phyloP scores from a whole-genome alignment of 2,888 invertebrate species.

The Hyppa rectilinea region DNA sequence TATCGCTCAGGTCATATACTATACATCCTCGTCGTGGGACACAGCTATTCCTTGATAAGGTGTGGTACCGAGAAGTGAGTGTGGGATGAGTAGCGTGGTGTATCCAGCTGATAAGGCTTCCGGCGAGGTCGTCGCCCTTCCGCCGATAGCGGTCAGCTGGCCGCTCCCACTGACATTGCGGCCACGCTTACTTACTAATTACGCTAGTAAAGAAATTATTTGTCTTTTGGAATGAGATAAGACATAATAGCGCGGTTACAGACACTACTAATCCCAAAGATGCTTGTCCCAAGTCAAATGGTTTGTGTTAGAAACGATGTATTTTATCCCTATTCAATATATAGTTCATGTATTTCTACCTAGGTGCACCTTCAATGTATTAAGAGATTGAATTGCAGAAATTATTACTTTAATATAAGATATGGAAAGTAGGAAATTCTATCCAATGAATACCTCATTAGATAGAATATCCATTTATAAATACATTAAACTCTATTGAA shows the following conservation, averaged over 20 bases:
- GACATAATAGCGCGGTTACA: not conserved
- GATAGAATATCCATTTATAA: not conserved
- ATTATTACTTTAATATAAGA: not conserved
- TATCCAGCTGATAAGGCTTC: constrained; percentile 79
- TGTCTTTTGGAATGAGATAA: not conserved
- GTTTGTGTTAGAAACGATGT: not conserved
- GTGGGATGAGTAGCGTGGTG: constrained; percentile 68
- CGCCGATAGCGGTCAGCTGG: constrained; percentile 84
- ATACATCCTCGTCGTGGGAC: constrained; percentile 33
- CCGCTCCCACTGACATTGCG: constrained; percentile 49
- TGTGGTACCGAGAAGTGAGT: constrained; percentile 61
- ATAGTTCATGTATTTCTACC: not conserved
- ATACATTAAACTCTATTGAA: constrained; percentile 15
- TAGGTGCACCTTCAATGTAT: not conserved
- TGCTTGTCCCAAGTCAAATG: not conserved
- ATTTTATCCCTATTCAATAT: not conserved
- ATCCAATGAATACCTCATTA: not conserved
- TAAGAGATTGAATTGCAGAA: not conserved
- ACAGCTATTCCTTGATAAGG: constrained; percentile 57
- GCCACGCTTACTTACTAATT: constrained; percentile 31
- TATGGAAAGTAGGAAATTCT: not conserved
- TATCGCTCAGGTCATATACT: constrained; percentile 3
- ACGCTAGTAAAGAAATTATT: not conserved
- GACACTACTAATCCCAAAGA: not conserved
- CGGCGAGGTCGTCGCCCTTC: constrained; percentile 87